Evolutionary conservation across 2,797 vertebrate species (phyloP).

Genomic region (Silurus lanzhouensis): DNA sequence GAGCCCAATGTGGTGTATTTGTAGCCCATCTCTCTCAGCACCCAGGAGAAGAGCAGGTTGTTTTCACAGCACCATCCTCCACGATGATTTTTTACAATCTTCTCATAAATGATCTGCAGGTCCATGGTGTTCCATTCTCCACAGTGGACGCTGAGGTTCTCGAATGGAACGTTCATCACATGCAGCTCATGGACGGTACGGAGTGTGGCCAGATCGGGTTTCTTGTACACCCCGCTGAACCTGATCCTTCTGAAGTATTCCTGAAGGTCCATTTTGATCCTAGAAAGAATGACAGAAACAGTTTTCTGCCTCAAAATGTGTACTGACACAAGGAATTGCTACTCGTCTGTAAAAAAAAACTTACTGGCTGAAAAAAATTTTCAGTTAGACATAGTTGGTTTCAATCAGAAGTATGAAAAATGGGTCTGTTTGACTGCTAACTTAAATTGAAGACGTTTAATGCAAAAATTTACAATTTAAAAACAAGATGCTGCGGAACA

Average conservation of each 20-base stretch:
- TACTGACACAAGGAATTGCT: neutral
- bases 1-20: conserved; percentile 65
- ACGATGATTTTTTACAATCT: conserved; percentile 76
- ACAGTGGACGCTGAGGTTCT: conserved; percentile 86
- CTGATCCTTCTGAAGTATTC: conserved; percentile 85
- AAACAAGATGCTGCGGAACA: too few species aligned
- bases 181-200: conserved; percentile 76
- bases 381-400: too few species aligned
- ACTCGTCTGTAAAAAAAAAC: too few species aligned
- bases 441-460: neutral
- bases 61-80: conserved; percentile 87
- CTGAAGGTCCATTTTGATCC: conserved; percentile 78
- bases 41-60: conserved; percentile 83
- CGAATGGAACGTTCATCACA: conserved; percentile 78
- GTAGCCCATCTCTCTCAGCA: conserved; percentile 79
- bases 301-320: neutral
- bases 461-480: neutral
- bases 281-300: neutral
- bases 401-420: too few species aligned
- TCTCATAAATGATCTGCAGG: conserved; percentile 73
- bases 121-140: conserved; percentile 74
- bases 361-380: too few species aligned
- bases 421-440: neutral
- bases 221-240: conserved; percentile 67
- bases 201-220: conserved; percentile 75